Evolutionary conservation across 2,797 vertebrate genomes (phyloP).

Genomic region (Sebastes itinus): DNA sequence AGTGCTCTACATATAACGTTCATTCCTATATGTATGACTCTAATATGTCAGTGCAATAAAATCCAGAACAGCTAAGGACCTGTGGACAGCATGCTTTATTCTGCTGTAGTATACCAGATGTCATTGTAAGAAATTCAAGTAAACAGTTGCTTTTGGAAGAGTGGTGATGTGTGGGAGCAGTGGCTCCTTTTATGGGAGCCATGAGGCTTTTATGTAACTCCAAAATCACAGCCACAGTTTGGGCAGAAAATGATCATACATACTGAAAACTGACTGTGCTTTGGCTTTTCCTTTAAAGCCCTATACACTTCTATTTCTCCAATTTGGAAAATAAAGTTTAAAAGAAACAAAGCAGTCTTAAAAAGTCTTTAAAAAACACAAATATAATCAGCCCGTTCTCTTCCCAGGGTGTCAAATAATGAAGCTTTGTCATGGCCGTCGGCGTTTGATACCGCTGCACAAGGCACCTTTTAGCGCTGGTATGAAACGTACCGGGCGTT

Average conservation of each 20-base stretch:
- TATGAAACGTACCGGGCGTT: not conserved
- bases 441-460: not conserved
- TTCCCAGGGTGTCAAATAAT: not conserved
- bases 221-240: not conserved
- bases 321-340: not conserved
- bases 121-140: not conserved
- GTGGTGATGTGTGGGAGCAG: not conserved
- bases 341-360: not conserved
- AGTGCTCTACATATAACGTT: not conserved
- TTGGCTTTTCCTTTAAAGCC: not conserved
- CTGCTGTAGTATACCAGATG: not conserved
- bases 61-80: not conserved
- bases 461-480: not conserved
- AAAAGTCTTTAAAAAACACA: not conserved
- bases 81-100: not conserved
- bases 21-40: not conserved
- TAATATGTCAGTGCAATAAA: not conserved
- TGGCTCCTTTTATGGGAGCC: not conserved
- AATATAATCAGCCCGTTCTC: not conserved
- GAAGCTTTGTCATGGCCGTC: not conserved
- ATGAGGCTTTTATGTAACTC: conserved; percentile 10
- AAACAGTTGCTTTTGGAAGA: not conserved
- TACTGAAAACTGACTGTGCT: not conserved
- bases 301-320: not conserved
- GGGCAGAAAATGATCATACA: not conserved